Conservation (phyloP, 2,797 vertebrate genomes). For the Botia kubotai region DNA sequence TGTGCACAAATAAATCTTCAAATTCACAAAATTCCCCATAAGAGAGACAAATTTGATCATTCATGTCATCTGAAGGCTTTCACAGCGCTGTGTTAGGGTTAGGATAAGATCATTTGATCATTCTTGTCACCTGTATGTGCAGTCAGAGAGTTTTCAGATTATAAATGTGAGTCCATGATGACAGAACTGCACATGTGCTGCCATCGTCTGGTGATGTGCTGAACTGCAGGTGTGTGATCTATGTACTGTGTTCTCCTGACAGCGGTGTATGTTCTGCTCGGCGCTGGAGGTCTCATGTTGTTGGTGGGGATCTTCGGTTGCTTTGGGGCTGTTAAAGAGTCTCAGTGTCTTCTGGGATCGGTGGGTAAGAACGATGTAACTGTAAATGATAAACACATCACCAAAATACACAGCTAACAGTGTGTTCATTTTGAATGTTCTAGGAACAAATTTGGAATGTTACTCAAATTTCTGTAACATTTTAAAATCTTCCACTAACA, state of each 20-base stretch:
- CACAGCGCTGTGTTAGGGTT: no score
- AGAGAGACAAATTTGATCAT: neutral
- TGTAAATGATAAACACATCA: neutral
- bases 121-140: neutral
- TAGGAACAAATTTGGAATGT: no score
- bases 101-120: neutral
- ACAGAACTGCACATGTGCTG: slow-evolving; percentile 53
- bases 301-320: slow-evolving; percentile 95
- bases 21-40: neutral
- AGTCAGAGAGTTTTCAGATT: neutral
- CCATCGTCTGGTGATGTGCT: slow-evolving; percentile 61
- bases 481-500: no score
- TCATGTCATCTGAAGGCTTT: no score
- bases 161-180: slow-evolving; percentile 11
- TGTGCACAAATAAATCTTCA: neutral
- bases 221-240: slow-evolving; percentile 58
- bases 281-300: slow-evolving; percentile 91
- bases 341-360: slow-evolving; percentile 92
- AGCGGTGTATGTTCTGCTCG: slow-evolving; percentile 93
- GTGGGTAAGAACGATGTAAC: slow-evolving; percentile 78
- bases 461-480: no score
- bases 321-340: slow-evolving; percentile 92
- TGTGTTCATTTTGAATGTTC: no score
- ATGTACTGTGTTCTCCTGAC: slow-evolving; percentile 53
- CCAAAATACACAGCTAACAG: no score